These are phyloP conservation scores for Tribolium castaneum DNA, from an alignment of 1,140 invertebrate species.

Conservation along the genomic window DNA sequence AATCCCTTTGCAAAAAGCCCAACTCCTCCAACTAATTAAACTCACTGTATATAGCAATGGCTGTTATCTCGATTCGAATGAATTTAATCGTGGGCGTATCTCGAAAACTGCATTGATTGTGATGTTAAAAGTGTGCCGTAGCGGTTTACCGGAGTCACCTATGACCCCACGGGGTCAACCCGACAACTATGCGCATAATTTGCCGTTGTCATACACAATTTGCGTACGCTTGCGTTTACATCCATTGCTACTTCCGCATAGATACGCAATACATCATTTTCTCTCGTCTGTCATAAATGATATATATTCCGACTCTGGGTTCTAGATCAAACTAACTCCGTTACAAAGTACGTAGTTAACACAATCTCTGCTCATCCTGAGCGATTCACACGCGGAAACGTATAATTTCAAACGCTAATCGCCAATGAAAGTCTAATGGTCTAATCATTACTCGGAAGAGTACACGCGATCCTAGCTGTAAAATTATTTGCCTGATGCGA, in stretches of 20 bases:
- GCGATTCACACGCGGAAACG: constrained; percentile 30
- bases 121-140: constrained; percentile 35
- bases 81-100: constrained; percentile 11
- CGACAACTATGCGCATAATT: constrained; percentile 32
- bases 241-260: constrained; percentile 17
- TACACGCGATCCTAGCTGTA: constrained; percentile 28
- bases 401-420: constrained; percentile 27
- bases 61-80: constrained; percentile 13
- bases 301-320: neutral
- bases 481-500: neutral
- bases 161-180: neutral
- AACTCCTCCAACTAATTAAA: constrained; percentile 25
- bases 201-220: constrained; percentile 25
- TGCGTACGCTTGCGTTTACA: constrained; percentile 12
- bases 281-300: neutral
- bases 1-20: neutral
- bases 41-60: constrained; percentile 18
- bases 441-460: constrained; percentile 30
- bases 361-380: constrained; percentile 14
- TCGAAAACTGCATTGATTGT: constrained; percentile 30
- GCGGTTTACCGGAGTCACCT: constrained; percentile 23
- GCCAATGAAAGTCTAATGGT: constrained; percentile 35
- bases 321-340: constrained; percentile 1
- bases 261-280: constrained; percentile 17
- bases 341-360: neutral